Base-by-base conservation (phyloP, 2,888 invertebrate genomes). In the Hydrotaea diabolus region DNA sequence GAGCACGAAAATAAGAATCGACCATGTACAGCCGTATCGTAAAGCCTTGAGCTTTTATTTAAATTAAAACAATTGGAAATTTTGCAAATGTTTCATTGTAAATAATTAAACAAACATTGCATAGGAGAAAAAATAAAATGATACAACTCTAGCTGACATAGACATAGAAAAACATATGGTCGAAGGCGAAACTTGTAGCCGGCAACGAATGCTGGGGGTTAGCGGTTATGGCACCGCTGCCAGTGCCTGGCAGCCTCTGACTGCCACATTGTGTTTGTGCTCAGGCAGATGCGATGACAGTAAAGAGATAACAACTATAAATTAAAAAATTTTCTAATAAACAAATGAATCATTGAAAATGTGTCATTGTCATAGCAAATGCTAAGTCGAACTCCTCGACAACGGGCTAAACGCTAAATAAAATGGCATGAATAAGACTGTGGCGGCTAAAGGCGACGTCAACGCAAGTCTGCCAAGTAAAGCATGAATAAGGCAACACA, bases 281-380 rank as follows among this genome's bases (percentile, higher is more conserved):
- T 80, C 72, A 53, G 79, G 85, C 79, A 85, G 85, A 82, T 85
- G 85, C 86, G 88, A 88, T 86, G 86, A 87, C 86, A 87, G 84
- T 83, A 57, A 73, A 73, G 46, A 85, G 85, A 87, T 86, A 87
- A 86, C 85, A 87, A 86, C 80, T 76, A 84, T 83, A 85, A 85
- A 84, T 86, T 85, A 82, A 86, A 80, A 77, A 82, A 8, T 4
- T 84, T 86, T 86, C 83, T 73, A 83, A 84, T 81, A 84, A 87
- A 83, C 86, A 84, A 85, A 86, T 87, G 87, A 87, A 82, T 87
- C 87, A 87, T 84, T 77, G 74, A 83, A 87, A 85, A 86, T 86
- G 86, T 87, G 87, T 87, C 87, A 86, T 86, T 83, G 85, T 84
- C 85, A 83, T 85, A 85, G 69, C 78, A 78, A 73, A 57, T 62